Conservation (phyloP, 2,113 vertebrate species). For the Maccullochella peelii region DNA sequence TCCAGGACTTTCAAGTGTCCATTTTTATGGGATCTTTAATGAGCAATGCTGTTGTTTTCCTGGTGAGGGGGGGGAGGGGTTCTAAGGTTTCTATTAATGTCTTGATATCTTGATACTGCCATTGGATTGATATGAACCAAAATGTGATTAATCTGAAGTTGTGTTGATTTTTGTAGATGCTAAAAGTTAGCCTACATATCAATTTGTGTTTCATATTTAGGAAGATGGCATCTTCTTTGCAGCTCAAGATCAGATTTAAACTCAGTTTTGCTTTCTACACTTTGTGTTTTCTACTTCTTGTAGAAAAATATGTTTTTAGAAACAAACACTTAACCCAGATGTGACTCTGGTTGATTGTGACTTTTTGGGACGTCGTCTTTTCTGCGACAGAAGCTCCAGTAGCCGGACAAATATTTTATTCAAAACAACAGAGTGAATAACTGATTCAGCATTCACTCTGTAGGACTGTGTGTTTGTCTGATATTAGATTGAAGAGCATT, state of each 20-base stretch:
- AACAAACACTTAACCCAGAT: neutral
- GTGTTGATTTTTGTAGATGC: neutral
- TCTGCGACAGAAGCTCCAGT: neutral
- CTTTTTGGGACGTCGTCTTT: too few relatives aligned
- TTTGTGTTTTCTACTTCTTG: neutral
- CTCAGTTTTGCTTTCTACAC: neutral
- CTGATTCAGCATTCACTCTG: neutral
- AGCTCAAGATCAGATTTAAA: neutral
- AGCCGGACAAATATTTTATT: neutral
- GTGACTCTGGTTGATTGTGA: neutral
- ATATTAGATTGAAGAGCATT: neutral
- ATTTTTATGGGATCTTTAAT: neutral
- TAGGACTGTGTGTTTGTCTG: neutral
- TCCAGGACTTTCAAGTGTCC: too few relatives aligned
- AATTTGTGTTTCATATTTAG: neutral
- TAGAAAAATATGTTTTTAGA: neutral
- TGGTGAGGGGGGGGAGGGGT: too few relatives aligned
- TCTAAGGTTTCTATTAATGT: too few relatives aligned
- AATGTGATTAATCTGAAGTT: neutral
- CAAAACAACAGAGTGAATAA: constrained; percentile 18
- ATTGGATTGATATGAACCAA: too few relatives aligned
- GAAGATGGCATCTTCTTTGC: neutral
- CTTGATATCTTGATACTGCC: too few relatives aligned
- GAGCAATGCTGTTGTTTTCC: neutral
- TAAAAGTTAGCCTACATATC: too few relatives aligned